Evolutionary conservation across 2,113 vertebrate genomes (phyloP).

Genomic region (Entelurus aequoreus): DNA sequence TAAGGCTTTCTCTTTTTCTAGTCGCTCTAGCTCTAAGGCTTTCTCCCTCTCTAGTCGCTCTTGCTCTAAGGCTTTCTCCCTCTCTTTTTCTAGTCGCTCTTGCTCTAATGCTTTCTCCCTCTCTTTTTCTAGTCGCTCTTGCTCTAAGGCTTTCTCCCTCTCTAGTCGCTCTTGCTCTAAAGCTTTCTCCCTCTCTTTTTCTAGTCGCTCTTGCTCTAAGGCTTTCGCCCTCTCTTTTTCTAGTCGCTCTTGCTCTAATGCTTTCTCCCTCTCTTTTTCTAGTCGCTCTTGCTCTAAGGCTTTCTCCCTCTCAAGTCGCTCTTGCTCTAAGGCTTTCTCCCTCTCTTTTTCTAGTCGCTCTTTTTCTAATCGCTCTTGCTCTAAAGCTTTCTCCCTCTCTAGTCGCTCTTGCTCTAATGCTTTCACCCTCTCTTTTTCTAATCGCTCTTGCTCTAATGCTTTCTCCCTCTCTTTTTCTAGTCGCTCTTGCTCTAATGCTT

Average conservation of each 20-base stretch:
- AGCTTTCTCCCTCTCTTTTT: neutral
- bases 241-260: constrained; percentile 22
- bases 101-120: constrained; percentile 9
- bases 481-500: constrained; percentile 40
- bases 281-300: constrained; percentile 23
- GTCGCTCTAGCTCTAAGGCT: constrained; percentile 25
- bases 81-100: constrained; percentile 35
- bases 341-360: neutral
- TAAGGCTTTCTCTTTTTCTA: constrained; percentile 20
- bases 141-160: constrained; percentile 2
- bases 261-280: constrained; percentile 13
- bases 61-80: constrained; percentile 6
- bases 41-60: constrained; percentile 24
- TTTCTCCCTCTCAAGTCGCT: constrained; percentile 24
- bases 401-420: constrained; percentile 32
- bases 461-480: constrained; percentile 23
- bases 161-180: constrained; percentile 14
- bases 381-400: constrained; percentile 35
- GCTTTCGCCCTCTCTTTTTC: constrained; percentile 11
- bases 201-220: constrained; percentile 13
- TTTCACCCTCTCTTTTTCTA: constrained; percentile 31
- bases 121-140: neutral
- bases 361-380: constrained; percentile 40
- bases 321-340: constrained; percentile 33
- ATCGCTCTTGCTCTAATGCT: constrained; percentile 39